phyloP scores from a whole-genome alignment of 2,888 invertebrate species.

The Strigamia transsilvanica region DNA sequence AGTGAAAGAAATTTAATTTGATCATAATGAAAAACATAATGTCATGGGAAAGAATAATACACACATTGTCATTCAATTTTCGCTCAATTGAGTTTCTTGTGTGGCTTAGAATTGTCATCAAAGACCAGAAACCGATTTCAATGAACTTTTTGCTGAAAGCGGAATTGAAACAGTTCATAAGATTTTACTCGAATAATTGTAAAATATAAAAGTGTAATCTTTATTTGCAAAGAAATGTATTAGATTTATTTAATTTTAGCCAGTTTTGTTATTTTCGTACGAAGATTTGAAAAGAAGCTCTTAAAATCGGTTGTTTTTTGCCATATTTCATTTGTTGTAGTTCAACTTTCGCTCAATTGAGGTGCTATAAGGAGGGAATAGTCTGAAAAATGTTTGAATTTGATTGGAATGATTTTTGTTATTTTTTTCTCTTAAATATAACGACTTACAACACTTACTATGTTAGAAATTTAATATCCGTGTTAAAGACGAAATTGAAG shows the following conservation, averaged over 20 bases:
- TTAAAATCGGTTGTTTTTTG: too few relatives aligned
- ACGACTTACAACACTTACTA: not conserved
- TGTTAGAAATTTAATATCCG: not conserved
- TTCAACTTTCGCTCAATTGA: conserved; percentile 16
- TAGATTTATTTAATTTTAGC: too few relatives aligned
- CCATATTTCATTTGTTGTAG: not conserved
- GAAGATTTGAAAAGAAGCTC: too few relatives aligned
- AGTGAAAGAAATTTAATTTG: not conserved
- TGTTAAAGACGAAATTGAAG: not conserved
- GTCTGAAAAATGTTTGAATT: not conserved
- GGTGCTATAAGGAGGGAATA: not conserved
- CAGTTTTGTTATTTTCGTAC: too few relatives aligned
- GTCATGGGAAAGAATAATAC: not conserved
- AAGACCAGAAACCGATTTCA: conserved; percentile 2
- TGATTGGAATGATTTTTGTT: conserved; percentile 4
- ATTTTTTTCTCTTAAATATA: not conserved
- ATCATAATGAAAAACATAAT: not conserved
- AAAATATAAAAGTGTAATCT: too few relatives aligned
- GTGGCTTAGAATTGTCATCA: not conserved
- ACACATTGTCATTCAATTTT: not conserved
- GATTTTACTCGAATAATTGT: too few relatives aligned
- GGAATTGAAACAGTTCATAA: not conserved
- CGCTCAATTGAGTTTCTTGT: not conserved
- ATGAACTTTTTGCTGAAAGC: not conserved
- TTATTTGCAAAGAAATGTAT: too few relatives aligned